Percentiles rank a stretch among this genome's conserved stretches.
Conservation (phyloP, 2,113 vertebrate species). For the Rhombomys opimus region DNA sequence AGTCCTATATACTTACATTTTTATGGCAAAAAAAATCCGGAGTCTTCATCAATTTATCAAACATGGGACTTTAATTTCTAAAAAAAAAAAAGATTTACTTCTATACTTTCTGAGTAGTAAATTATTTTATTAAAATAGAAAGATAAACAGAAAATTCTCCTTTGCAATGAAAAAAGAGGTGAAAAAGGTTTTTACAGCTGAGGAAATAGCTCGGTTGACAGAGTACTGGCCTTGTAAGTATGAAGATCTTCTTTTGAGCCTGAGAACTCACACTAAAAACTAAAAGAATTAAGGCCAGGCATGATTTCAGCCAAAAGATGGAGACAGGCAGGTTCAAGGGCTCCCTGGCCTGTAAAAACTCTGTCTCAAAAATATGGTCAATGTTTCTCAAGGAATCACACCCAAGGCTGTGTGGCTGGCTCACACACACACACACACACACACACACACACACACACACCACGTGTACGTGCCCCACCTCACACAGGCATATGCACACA, state of each 20-base stretch:
- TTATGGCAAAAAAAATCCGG: background rate
- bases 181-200: background rate
- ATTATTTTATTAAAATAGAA: background rate
- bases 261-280: background rate
- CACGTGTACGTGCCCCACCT: background rate
- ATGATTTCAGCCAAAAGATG: background rate
- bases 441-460: background rate
- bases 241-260: background rate
- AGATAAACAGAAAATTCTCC: conserved; percentile 22
- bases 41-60: conserved; percentile 7
- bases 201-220: background rate
- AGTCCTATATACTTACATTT: background rate
- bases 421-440: background rate
- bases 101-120: background rate
- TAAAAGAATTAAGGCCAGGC: background rate
- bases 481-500: background rate
- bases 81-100: conserved; percentile 25
- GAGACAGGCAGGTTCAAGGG: background rate
- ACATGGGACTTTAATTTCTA: background rate
- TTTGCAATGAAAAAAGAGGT: background rate
- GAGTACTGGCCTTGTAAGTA: background rate
- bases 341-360: background rate
- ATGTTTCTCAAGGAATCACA: background rate
- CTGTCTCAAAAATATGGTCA: background rate
- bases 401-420: background rate